phyloP scores from a whole-genome alignment of 2,888 invertebrate genomes.

The Eristalinus sepulchralis region DNA sequence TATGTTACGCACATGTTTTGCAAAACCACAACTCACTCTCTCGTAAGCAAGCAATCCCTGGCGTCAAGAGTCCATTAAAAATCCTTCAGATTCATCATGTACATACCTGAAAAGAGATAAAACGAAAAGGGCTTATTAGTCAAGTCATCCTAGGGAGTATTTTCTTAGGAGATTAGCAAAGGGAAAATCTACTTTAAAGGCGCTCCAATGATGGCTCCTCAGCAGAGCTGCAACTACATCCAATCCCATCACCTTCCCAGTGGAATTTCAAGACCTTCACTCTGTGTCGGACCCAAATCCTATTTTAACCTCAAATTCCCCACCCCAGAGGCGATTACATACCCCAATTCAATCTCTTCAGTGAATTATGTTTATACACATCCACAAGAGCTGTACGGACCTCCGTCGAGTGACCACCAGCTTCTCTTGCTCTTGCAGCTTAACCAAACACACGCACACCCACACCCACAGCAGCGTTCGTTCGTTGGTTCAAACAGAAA shows the following conservation, averaged over 20 bases:
- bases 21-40: background rate
- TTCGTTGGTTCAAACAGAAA: background rate
- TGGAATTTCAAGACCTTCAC: background rate
- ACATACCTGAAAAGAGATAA: conserved; percentile 9
- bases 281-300: background rate
- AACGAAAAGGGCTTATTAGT: background rate
- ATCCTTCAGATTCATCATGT: background rate
- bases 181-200: background rate
- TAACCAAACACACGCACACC: background rate
- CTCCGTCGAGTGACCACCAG: background rate
- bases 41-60: background rate
- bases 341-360: background rate
- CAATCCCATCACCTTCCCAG: background rate
- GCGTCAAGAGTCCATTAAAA: background rate
- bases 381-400: background rate
- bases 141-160: background rate
- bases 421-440: background rate
- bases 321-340: background rate
- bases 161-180: background rate
- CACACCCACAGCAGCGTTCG: background rate
- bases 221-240: background rate
- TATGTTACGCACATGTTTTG: too few relatives aligned
- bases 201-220: background rate
- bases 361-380: background rate
- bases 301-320: background rate